A percentile compares a stretch with the other conserved stretches of the same genome.
Conservation (phyloP, 2,113 vertebrate genomes). For the Bothrops jararaca region DNA sequence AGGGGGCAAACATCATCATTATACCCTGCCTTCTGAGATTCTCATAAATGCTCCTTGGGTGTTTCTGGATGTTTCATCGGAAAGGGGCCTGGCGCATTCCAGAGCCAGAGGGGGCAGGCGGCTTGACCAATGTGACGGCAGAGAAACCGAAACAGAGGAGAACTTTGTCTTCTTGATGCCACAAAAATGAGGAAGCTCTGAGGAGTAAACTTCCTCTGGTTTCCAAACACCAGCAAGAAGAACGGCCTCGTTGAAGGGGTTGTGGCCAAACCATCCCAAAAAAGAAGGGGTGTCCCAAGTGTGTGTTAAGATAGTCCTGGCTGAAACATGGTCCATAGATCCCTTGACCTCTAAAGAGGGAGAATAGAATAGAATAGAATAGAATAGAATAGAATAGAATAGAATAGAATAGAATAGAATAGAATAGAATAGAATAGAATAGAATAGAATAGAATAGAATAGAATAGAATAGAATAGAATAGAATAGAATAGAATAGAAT, state of each 20-base stretch:
- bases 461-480: too few species aligned
- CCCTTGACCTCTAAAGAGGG: background rate
- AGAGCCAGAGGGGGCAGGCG: background rate
- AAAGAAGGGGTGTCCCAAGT: background rate
- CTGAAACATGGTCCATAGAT: background rate
- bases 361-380: background rate
- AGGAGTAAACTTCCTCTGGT: background rate
- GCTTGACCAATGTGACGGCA: background rate
- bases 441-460: too few species aligned
- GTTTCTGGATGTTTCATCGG: background rate
- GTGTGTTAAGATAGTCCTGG: background rate
- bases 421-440: too few species aligned
- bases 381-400: too few species aligned
- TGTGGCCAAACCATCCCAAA: background rate
- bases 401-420: too few species aligned
- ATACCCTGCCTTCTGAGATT: background rate
- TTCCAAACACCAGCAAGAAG: background rate
- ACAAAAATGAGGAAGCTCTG: conserved; percentile 7
- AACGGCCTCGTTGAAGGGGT: background rate
- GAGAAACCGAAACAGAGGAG: background rate
- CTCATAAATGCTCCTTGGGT: background rate
- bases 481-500: too few species aligned
- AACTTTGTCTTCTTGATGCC: background rate
- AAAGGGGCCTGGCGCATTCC: background rate
- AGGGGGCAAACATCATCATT: background rate